These are phyloP conservation scores for Temnothorax nylanderi DNA, from an alignment of 1,140 invertebrate species.

Conservation along the genomic window DNA sequence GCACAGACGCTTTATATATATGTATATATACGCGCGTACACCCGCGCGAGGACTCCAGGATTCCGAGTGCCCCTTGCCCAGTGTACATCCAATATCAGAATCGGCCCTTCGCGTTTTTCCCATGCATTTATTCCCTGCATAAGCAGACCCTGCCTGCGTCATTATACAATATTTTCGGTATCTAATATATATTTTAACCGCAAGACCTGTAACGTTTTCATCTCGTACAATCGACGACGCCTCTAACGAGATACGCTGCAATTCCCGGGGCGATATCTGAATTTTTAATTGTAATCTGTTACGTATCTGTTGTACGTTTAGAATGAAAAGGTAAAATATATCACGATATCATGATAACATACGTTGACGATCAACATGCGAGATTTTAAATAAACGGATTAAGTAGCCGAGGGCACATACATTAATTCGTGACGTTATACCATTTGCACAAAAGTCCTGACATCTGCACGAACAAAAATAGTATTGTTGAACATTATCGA, in stretches of 20 bases:
- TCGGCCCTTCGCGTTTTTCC: conserved; percentile 72
- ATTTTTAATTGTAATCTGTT: conserved; percentile 33
- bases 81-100: conserved; percentile 74
- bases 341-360: conserved; percentile 29
- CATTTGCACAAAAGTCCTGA: conserved; percentile 25
- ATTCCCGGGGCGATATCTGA: conserved; percentile 15
- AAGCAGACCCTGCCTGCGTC: conserved; percentile 72
- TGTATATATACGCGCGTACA: conserved; percentile 49
- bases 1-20: conserved; percentile 67
- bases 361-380: conserved; percentile 8
- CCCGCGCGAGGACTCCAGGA: conserved; percentile 51
- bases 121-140: conserved; percentile 83
- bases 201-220: conserved; percentile 28
- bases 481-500: conserved; percentile 43
- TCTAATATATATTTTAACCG: conserved; percentile 79
- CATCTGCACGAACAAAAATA: conserved; percentile 39
- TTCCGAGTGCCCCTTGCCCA: conserved; percentile 71
- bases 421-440: conserved; percentile 23
- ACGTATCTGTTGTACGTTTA: background rate
- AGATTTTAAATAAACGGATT: conserved; percentile 49
- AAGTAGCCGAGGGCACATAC: conserved; percentile 32
- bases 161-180: conserved; percentile 76
- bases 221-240: background rate
- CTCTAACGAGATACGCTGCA: background rate
- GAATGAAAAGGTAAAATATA: conserved; percentile 22